Base-by-base conservation (phyloP, 1,140 invertebrate genomes). In the Eupeodes corollae region DNA sequence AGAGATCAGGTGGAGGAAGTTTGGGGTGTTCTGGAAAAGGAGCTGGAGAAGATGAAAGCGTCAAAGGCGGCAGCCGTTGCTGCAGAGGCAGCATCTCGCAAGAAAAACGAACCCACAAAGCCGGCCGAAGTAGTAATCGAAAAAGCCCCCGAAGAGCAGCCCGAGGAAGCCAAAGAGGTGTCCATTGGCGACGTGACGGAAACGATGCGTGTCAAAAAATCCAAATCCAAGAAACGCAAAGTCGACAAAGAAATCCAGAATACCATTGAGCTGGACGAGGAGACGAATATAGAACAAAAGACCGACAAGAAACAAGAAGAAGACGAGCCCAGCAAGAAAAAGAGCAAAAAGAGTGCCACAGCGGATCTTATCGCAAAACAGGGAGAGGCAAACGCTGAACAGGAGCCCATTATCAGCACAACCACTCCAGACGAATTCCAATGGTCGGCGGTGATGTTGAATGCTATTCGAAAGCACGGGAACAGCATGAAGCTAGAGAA, bases 11-110 rank as follows among this genome's bases (percentile, higher is more conserved):
- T 83, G 43, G 75, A 80, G 37, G 73, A 73, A 48, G 77, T 82
- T 11, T 87, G 83, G 83, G 61, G 73, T 35, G 74, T 84, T 52
- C 79, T 87, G 50, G 82, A 85, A 57, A 74, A 71, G 42, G 77
- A 82, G 52, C 73, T 80, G 31, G 77, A 75, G 49, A 64, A 76
- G 54, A 70, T 75, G 34, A 75, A 73, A 61, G 46, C 55, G 19
- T 33, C 49, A 26, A 44, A 42, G 15, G 35, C 38, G 10, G 56
- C 52, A 6, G 51, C 50, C 9, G 46, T 49, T 3, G 56, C 58
- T 15, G 58, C 53, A 11, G 49, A 46, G 5, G 61, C 55, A 34
- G 33, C 48, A 2, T n/a, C n/a, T n/a, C n/a, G 40, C 52, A 21
- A 47, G 55, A 49, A 14, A 55, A n/a, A n/a, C 34, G 31, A 48